These are phyloP conservation scores for Octonoba sinensis DNA, from an alignment of 2,888 invertebrate species.

Conservation along the genomic window DNA sequence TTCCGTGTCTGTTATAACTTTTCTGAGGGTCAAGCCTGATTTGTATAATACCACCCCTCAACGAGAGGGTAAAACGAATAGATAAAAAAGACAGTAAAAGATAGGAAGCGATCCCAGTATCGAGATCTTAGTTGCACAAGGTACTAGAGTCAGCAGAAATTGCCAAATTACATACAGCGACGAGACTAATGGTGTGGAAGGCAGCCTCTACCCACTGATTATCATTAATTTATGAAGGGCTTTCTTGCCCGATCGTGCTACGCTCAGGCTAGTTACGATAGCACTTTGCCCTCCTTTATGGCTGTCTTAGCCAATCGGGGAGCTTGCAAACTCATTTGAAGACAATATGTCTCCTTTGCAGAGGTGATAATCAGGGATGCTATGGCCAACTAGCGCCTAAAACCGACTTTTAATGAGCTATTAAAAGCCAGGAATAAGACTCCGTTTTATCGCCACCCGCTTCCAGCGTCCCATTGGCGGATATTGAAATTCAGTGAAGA, in stretches of 20 bases:
- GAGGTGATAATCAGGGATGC: slow-evolving; percentile 61
- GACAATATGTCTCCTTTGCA: slow-evolving; percentile 53
- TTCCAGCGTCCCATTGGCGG: slow-evolving; percentile 34
- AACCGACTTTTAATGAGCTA: slow-evolving; percentile 57
- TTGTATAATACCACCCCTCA: slow-evolving; percentile 48
- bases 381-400: slow-evolving; percentile 43
- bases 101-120: slow-evolving; percentile 25
- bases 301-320: slow-evolving; percentile 37
- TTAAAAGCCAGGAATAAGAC: slow-evolving; percentile 11
- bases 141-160: slow-evolving; percentile 42
- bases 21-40: slow-evolving; percentile 50
- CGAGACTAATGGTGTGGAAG: slow-evolving; percentile 55
- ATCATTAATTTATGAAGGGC: slow-evolving; percentile 63
- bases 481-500: slow-evolving; percentile 47
- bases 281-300: slow-evolving; percentile 63
- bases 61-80: slow-evolving; percentile 37
- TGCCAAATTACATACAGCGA: slow-evolving; percentile 60
- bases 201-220: slow-evolving; percentile 56
- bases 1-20: slow-evolving; percentile 23
- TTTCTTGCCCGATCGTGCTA: slow-evolving; percentile 53
- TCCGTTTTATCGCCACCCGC: slow-evolving; percentile 24
- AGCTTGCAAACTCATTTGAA: slow-evolving; percentile 28
- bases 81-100: slow-evolving; percentile 51
- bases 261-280: slow-evolving; percentile 56
- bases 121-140: slow-evolving; percentile 14